Evolutionary conservation across 2,888 invertebrate genomes (phyloP), one percentile per base, ranked within the genome.

Genomic region (Petrolisthes manimaculis): DNA sequence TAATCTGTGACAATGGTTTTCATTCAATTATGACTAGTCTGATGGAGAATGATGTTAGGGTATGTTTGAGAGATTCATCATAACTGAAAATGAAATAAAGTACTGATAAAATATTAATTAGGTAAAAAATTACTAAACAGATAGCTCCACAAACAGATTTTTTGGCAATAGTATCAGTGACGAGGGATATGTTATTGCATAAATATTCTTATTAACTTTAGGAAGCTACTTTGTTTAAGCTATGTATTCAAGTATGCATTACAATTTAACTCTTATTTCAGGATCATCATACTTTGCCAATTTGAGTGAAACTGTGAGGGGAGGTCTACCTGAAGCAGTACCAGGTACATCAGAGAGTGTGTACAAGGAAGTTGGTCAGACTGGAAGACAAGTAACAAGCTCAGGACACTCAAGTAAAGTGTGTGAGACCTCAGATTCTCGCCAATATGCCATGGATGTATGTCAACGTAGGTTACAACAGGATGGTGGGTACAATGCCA

Each of bases 211-310:
- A 37, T 37, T 37, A 37, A 37, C 37, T 37, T 37, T 75, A 51
- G 21, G 51, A 24, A 53, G 53, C 4, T 4, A 51, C 54, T 78
- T 67, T 67, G 67, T 14, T 78, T 37, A 9, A 51, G 8, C 4
- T 78, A 12, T 14, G 14, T 81, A 14, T 21, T 67, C n/a, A 37
- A 14, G 37, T 61, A 37, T 82, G 37, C 67, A 4, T 14, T 24
- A 12, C 51, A 51, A 4, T 24, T 56, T 61, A 18, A 61, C 6
- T n/a, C 24, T 9, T 80, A 12, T 69, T 82, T 78, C 84, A 88
- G 88, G 88, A 8, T 81, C 88, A 24, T 56, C 88, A 51, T 88
- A 88, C 61, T 88, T 88, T 61, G 84, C 88, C 67, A 88, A 80
- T 54, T 56, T 88, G 61, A 84, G 79, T 71, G 88, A 88, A 54